Base-by-base conservation (phyloP, 2,797 vertebrate genomes). In the Selene dorsalis region DNA sequence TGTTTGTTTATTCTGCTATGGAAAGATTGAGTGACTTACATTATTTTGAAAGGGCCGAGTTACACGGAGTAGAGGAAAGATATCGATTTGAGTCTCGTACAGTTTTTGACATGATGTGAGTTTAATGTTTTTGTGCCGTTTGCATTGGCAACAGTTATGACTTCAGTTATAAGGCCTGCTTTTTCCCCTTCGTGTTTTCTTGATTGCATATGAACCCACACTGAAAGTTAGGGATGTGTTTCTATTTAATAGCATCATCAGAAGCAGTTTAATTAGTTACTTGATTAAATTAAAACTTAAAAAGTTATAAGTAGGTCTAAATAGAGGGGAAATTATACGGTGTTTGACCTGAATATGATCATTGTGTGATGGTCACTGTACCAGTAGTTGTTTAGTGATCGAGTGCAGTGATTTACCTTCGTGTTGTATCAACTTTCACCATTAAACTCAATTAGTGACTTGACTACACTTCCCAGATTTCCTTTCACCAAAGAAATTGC, bases 1-100 rank as follows among this genome's bases (percentile, higher is more conserved):
- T 90, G 79, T 89, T 91, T 91, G 87, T 89, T 91, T 89, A 76
- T 82, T 74, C 75, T 84, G 60, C 83, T 75, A 74, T 30, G 47
- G 80, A 80, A 65, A 75, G 88, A 88, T 79, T 82, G 83, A 81
- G 66, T 72, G 84, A 88, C 85, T 82, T 84, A 74, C 81, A 81
- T 48, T 90, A 83, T 84, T 89, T 74, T 75, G 13, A 74, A 62
- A 57, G 88, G 73, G 66, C 88, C 78, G 67, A 73, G 86, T 92
- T 87, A 84, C 89, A 90, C 0, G 17, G 72, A 70, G 81, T 73
- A 6, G 63, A 85, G 59, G 68, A 75, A 47, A 79, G 63, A 81
- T 76, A 68, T 75, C 45, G 4, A 75, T 83, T 59, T 53, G 65
- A 75, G 65, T 64, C 26, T 4, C 30, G 45, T 38, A 13, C 68